phyloP scores from a whole-genome alignment of 2,888 invertebrate genomes.

The Melangyna quadrimaculata region DNA sequence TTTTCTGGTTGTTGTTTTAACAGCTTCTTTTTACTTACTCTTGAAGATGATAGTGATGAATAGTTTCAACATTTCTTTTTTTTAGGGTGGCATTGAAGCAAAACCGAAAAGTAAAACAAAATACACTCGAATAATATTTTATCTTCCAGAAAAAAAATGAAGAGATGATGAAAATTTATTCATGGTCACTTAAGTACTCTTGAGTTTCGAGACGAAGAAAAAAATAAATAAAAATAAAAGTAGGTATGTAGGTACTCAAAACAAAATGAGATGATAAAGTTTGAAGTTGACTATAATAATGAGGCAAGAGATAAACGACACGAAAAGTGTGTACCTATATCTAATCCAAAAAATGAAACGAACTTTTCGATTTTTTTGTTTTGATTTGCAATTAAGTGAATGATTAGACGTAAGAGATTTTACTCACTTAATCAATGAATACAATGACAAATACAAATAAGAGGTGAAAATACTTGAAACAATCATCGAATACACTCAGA shows the following conservation, averaged over 20 bases:
- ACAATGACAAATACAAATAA: constrained; percentile 16
- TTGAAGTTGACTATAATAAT: constrained; percentile 42
- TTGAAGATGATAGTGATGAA: constrained; percentile 52
- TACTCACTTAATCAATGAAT: constrained; percentile 41
- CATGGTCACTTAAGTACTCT: constrained; percentile 65
- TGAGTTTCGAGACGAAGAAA: constrained; percentile 4
- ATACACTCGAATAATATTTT: constrained; percentile 26
- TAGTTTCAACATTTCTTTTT: constrained; percentile 45
- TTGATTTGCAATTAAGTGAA: constrained; percentile 21
- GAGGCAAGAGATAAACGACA: constrained; percentile 27
- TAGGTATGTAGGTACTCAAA: constrained; percentile 41
- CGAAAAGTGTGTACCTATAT: constrained; percentile 50
- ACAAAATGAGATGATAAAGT: constrained; percentile 39
- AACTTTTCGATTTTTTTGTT: constrained; percentile 10
- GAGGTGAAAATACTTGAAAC: background rate
- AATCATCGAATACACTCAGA: no score
- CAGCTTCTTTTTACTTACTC: constrained; percentile 15
- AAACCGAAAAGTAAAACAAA: constrained; percentile 18
- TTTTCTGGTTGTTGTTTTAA: background rate
- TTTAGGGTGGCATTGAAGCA: constrained; percentile 51
- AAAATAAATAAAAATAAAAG: constrained; percentile 10
- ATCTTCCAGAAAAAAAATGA: background rate
- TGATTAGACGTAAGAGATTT: constrained; percentile 13
- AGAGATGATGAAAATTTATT: constrained; percentile 64
- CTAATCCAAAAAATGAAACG: constrained; percentile 39